These are phyloP conservation scores for Beris morrisii DNA, from an alignment of 2,888 invertebrate species.

Conservation along the genomic window DNA sequence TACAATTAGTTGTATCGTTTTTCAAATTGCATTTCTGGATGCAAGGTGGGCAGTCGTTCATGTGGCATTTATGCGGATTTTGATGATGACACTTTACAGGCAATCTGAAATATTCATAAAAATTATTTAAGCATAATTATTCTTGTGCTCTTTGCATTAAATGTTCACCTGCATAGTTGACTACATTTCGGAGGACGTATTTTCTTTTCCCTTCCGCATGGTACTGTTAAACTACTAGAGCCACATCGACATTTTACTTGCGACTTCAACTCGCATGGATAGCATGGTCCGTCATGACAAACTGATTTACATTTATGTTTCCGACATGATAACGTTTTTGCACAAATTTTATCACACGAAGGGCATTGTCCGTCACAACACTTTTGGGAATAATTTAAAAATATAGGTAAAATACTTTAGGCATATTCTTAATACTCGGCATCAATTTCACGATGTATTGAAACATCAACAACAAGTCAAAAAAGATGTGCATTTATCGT, in stretches of 20 bases:
- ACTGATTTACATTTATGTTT: slow-evolving; percentile 81
- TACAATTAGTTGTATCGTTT: slow-evolving; percentile 48
- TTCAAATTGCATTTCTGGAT: slow-evolving; percentile 69
- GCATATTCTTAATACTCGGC: too few relatives aligned
- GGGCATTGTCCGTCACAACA: slow-evolving; percentile 86
- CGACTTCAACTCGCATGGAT: slow-evolving; percentile 66
- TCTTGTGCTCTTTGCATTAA: background rate
- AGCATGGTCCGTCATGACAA: slow-evolving; percentile 79
- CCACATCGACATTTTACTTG: slow-evolving; percentile 77
- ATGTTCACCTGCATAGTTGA: slow-evolving; percentile 66
- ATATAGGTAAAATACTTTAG: too few relatives aligned
- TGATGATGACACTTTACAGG: slow-evolving; percentile 87
- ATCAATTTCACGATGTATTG: too few relatives aligned
- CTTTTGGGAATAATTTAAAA: slow-evolving; percentile 49
- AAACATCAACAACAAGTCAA: too few relatives aligned
- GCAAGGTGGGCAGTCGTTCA: slow-evolving; percentile 82
- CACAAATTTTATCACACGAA: slow-evolving; percentile 82
- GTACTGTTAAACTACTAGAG: slow-evolving; percentile 73
- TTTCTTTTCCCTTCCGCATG: slow-evolving; percentile 79
- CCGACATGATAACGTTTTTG: slow-evolving; percentile 78
- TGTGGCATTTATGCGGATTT: slow-evolving; percentile 78
- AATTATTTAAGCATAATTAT: slow-evolving; percentile 3
- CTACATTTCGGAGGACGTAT: slow-evolving; percentile 80
- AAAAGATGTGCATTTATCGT: too few relatives aligned
- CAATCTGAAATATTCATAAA: slow-evolving; percentile 53